Percentiles rank a stretch among this genome's conserved stretches.
Conservation (phyloP, 2,888 invertebrate species). For the Thymelicus acteon region DNA sequence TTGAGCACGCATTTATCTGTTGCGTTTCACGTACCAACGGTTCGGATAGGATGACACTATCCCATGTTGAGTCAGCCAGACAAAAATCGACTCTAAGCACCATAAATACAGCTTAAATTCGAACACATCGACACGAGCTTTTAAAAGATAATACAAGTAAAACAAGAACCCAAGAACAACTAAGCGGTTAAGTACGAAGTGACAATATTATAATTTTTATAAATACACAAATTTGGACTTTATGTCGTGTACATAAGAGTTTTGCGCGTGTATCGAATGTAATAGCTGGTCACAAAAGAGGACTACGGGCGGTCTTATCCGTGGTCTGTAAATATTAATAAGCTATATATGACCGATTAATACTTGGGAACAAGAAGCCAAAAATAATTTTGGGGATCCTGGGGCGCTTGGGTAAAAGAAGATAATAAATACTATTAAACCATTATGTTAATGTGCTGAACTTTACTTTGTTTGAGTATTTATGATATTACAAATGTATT, state of each 20-base stretch:
- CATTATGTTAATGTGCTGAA: constrained; percentile 18
- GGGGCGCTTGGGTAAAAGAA: constrained; percentile 13
- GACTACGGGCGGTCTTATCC: constrained; percentile 67
- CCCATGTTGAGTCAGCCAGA: constrained; percentile 39
- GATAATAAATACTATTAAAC: not conserved
- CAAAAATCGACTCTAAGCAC: constrained; percentile 47
- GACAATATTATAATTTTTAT: constrained; percentile 34
- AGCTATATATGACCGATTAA: constrained; percentile 50
- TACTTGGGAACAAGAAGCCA: constrained; percentile 38
- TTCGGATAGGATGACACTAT: constrained; percentile 75
- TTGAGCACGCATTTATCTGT: constrained; percentile 75
- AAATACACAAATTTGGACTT: constrained; percentile 12
- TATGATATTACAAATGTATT: constrained; percentile 21
- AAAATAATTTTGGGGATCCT: constrained; percentile 37
- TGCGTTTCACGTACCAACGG: constrained; percentile 74
- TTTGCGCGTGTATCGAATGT: constrained; percentile 54
- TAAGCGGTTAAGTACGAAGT: constrained; percentile 54
- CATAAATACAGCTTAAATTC: constrained; percentile 51
- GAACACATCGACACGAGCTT: constrained; percentile 41
- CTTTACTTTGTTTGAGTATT: constrained; percentile 8
- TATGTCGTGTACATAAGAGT: constrained; percentile 43
- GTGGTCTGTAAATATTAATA: constrained; percentile 67
- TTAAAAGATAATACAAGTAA: constrained; percentile 62
- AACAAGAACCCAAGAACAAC: constrained; percentile 68
- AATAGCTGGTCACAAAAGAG: constrained; percentile 48